These are phyloP conservation scores for Cinclus cinclus DNA, from an alignment of 2,113 vertebrate species.

Conservation along the genomic window DNA sequence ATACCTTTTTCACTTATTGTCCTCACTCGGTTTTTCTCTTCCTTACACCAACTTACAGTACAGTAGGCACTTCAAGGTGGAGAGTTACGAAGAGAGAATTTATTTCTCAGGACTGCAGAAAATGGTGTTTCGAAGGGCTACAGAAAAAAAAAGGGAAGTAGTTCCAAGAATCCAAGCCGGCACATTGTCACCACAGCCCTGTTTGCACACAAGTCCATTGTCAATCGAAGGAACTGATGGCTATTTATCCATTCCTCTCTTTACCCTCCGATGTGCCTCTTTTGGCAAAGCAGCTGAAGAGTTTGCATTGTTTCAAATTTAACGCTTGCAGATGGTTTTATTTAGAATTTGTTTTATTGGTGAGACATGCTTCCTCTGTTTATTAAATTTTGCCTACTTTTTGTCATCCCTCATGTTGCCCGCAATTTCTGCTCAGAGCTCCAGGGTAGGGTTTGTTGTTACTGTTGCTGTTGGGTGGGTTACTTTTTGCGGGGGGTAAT, in stretches of 20 bases:
- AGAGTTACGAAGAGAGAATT: not conserved
- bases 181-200: not conserved
- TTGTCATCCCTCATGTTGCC: not conserved
- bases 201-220: not conserved
- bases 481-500: not conserved
- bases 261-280: not conserved
- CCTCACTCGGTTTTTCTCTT: not conserved
- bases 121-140: not conserved
- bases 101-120: not conserved
- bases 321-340: slow-evolving; percentile 29
- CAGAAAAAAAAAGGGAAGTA: not conserved
- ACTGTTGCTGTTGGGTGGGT: not conserved
- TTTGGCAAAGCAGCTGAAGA: not conserved
- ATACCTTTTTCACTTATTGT: too few relatives aligned
- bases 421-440: not conserved
- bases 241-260: not conserved
- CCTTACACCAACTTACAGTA: not conserved
- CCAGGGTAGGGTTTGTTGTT: not conserved
- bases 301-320: slow-evolving; percentile 21
- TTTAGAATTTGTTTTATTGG: slow-evolving; percentile 24
- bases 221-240: not conserved
- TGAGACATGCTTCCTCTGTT: slow-evolving; percentile 31
- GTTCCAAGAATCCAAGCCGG: not conserved
- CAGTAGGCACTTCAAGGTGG: not conserved
- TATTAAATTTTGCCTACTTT: slow-evolving; percentile 27